Base-by-base conservation (phyloP, 2,888 invertebrate genomes). In the Napeogenes sylphis region DNA sequence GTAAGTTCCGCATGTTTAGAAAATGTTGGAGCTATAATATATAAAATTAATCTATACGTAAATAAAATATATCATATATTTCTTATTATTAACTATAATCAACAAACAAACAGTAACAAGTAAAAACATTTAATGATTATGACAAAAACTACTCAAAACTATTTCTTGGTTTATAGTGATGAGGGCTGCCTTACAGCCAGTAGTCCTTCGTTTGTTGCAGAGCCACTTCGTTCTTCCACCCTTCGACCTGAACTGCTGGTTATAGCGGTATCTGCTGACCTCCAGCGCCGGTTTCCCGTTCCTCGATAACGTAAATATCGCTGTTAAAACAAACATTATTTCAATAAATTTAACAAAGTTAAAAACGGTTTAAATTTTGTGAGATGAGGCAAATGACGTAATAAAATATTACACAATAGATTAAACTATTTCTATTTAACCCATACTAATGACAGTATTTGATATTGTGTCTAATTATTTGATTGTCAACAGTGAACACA, bases 181-280 rank as follows among this genome's bases (percentile, higher is more conserved):
- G 8, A 81, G 67, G 2, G 75, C 73, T 2, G 75, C 80, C 45
- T 70, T 74, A 55, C 82, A 82, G 4, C 76, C 73, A 4, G 55
- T 45, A 8, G 70, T 66, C 35, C 70, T 67, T 14, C 71, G 63
- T 55, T 73, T 75, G 45, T 67, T 70, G 58, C 77, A 77, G 4
- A 70, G 62, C 74, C 74, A 76, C 4, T 67, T 57, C 21, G 56
- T 66, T 55, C 46, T 66, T 4, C 68, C 68, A 35, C 61, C 59
- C 30, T 55, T 64, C 10, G 57, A 57, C 45, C 55, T 55, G 1
- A n/a, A 53, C 14, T 77, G 68, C 42, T 67, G 73, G 62, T 82
- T 77, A 63, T 73, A 85, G 30, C 79, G 71, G 57, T 80, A 75
- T 3, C 35, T 2, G 1, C 73, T 77, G 8, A 68, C 21, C 47